Evolutionary conservation across 2,113 vertebrate genomes (phyloP), one percentile per base, ranked within the genome.

Genomic region (Ptyas mucosa): DNA sequence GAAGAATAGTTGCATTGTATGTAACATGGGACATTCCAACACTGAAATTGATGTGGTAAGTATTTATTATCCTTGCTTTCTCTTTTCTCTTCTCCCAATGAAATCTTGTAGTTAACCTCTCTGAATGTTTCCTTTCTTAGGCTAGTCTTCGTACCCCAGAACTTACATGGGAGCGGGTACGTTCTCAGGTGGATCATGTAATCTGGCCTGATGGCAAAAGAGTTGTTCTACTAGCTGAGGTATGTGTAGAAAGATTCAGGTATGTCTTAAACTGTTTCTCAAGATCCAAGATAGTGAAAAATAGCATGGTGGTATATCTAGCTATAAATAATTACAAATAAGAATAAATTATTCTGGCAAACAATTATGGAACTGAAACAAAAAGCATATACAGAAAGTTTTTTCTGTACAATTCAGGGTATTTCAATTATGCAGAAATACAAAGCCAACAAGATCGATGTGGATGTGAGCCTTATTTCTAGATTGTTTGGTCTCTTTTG

Each of bases 21-120:
- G 99, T 97, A 99, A 99, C 93, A 99, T 99, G 99, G 99, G 99
- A 75, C 99, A 99, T 94, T 99, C 99, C 96, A 99, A 99, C 95
- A 99, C 99, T 0, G 99, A 99, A 97, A 99, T 99, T 0, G 99
- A 99, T 20, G 99, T 99, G 98, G 99, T 99, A 96, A 98, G 98
- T 51, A 39, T 90, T 23, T 75, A 89, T 1, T 49, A n/a, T 0
- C 3, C 54, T 55, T 87, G 52, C 21, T 52, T 90, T 15, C 4
- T 46, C 86, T 57, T 81, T 49, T 54, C 24, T 75, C 15, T 54
- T 12, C 23, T 91, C 8, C 23, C n/a, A 54, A 15, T 21, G 86
- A 43, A 64, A 20, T 4, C 8, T 87, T 53, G 5, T 34, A 10
- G 39, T 51, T 85, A 12, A 52, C 39, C 26, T 49, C 49, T 29